Base-by-base conservation (phyloP, 1,140 invertebrate genomes). In the Procambarus virginalis region DNA sequence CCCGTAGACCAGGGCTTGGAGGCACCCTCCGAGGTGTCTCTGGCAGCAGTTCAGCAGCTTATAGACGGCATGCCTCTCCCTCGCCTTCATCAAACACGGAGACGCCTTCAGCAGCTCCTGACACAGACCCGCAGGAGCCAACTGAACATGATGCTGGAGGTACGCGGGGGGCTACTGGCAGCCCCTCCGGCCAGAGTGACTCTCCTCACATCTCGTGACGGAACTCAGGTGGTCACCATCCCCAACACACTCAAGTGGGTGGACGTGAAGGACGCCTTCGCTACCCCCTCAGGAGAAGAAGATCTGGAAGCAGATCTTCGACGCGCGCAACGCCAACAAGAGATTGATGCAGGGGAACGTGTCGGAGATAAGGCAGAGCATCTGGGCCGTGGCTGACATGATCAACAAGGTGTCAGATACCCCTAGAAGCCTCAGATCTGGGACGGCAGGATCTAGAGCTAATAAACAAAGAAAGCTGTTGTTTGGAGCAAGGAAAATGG, bases 271-370 rank as follows among this genome's bases (percentile, higher is more conserved):
- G 34, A 81, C 51, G 4, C 79, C 51, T 81, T 81, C 79, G 48
- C 79, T 51, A 58, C 17, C 17, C 17, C 2, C 22, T n/a, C 22
- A 81, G 22, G 79, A 81, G 22, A 58, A 22, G 79, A 46, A n/a
- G 17, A 58, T 81, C 17, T 81, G 79, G 79, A 81, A 60, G 79
- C 79, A 81, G 22, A 60, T 81, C 51, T 81, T 81, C 8, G 79
- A 81, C 0, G 20, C 9, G 3, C 49, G 79, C 10, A 22, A 58
- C 20, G 49, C 22, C 49, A 81, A 81, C 79, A 81, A 60, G 51
- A 58, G 46, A 34, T 5, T 22, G 22, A 58, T 81, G 79, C 79
- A 81, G 22, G 79, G 79, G 3, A 58, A 81, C 46, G 0, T 81
- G 51, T 20, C 49, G 20, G 79, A 81, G 55, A 81, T 81, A 9